These are phyloP conservation scores for Amiota communis DNA, from an alignment of 2,888 invertebrate species.

Conservation along the genomic window DNA sequence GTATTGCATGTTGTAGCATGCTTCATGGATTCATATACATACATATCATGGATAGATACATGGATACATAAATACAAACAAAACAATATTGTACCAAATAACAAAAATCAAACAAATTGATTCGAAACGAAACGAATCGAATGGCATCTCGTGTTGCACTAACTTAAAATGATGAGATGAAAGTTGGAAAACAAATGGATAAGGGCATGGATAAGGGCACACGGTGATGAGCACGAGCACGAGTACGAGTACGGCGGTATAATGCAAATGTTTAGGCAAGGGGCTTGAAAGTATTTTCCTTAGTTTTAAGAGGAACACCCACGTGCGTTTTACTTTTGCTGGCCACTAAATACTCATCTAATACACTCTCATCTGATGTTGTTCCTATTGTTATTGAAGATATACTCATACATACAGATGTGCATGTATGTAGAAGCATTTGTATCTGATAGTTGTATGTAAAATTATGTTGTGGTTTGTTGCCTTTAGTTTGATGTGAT, in stretches of 20 bases:
- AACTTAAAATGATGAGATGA: too few species aligned
- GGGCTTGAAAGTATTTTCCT: not conserved
- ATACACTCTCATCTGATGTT: too few species aligned
- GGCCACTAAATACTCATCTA: too few species aligned
- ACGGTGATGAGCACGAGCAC: too few species aligned
- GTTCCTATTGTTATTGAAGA: not conserved
- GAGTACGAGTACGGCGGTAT: too few species aligned
- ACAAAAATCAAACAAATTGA: too few species aligned
- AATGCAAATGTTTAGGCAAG: too few species aligned
- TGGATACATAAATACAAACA: not conserved
- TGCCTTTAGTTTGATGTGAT: not conserved
- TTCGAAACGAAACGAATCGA: too few species aligned
- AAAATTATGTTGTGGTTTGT: slow-evolving; percentile 1
- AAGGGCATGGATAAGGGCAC: too few species aligned
- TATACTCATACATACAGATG: not conserved
- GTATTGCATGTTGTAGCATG: not conserved
- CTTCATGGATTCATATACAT: not conserved
- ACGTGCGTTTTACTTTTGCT: not conserved
- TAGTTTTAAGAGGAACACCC: not conserved
- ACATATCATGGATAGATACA: too few species aligned
- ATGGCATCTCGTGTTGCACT: too few species aligned
- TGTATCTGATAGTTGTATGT: not conserved
- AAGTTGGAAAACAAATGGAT: too few species aligned
- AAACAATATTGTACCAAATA: not conserved
- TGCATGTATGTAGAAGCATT: not conserved